Evolutionary conservation across 2,888 invertebrate species (phyloP), one percentile per base, ranked within the genome.

Genomic region (Cosmia pyralina): DNA sequence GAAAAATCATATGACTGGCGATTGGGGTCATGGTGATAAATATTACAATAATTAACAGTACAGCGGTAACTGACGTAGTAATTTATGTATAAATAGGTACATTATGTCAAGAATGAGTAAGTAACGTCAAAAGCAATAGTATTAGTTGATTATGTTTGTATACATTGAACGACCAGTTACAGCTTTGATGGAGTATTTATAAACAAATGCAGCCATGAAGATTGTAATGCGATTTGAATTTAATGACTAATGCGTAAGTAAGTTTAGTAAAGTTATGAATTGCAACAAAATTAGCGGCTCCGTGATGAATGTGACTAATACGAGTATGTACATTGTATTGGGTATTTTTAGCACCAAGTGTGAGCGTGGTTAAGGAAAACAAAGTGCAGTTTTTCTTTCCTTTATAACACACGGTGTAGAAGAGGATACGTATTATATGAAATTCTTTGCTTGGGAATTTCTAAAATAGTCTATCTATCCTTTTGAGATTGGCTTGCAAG

Each of bases 261-360:
- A 34, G 19, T 58, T 53, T 17, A 2, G 15, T 63, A 22, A 60
- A 41, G 41, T 60, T 68, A 34, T 55, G 48, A 55, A 59, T 59
- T 53, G 69, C 41, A 34, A 68, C 53, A n/a, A 63, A 67, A 63
- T 67, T 67, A 58, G 48, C 34, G 4, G 15, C 6, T 6, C 2
- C 22, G 28, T 15, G 11, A 10, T 52, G 34, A 11, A 34, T 44
- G 41, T 76, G 77, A 72, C 28, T 65, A 76, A 81, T 38, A n/a
- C n/a, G n/a, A n/a, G n/a, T n/a, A 38, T 3, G 41, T 19, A 13
- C 53, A n/a, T 38, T n/a, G 28, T 46, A 68, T 60, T 48, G 50
- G 44, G 55, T 81, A 80, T 81, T 73, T 81, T 81, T 74, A 81
- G 69, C 11, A n/a, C 4, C 4, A 15, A n/a, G 7, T 50, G 22